Evolutionary conservation across 2,797 vertebrate genomes (phyloP).

Genomic region (Chiroxiphia lanceolata): DNA sequence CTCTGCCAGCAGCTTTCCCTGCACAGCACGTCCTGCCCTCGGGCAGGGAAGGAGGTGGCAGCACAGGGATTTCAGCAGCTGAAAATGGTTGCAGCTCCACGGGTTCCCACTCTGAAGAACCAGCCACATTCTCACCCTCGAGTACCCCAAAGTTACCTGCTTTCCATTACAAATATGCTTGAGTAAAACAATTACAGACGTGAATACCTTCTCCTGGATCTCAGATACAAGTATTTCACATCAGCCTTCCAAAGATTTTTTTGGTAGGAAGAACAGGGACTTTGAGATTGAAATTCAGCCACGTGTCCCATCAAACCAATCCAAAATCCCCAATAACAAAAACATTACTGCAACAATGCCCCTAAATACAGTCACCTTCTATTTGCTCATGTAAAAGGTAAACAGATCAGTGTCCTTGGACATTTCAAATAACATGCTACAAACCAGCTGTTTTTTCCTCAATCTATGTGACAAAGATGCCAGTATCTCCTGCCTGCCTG

Average conservation of each 20-base stretch:
- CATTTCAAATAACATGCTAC: fast-evolving
- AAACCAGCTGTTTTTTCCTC: neutral
- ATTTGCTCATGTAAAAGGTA: neutral
- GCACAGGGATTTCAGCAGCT: neutral
- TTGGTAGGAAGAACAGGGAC: neutral
- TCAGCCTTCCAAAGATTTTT: neutral
- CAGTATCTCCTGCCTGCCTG: neutral
- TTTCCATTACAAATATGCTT: neutral
- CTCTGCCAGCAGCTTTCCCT: neutral
- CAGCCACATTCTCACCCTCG: fast-evolving
- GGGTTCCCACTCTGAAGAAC: fast-evolving
- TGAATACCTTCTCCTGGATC: neutral
- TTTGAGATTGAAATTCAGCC: neutral
- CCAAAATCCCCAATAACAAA: neutral
- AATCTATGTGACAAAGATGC: fast-evolving
- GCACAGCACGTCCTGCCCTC: neutral
- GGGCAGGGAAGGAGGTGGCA: neutral
- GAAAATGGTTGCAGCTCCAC: fast-evolving
- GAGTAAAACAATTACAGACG: neutral
- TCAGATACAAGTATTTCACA: fast-evolving
- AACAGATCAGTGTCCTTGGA: neutral
- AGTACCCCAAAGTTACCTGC: neutral
- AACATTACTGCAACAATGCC: neutral
- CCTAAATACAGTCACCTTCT: neutral
- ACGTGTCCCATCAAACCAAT: neutral